phyloP scores from a whole-genome alignment of 2,888 invertebrate species.

The Lochmaea capreae region DNA sequence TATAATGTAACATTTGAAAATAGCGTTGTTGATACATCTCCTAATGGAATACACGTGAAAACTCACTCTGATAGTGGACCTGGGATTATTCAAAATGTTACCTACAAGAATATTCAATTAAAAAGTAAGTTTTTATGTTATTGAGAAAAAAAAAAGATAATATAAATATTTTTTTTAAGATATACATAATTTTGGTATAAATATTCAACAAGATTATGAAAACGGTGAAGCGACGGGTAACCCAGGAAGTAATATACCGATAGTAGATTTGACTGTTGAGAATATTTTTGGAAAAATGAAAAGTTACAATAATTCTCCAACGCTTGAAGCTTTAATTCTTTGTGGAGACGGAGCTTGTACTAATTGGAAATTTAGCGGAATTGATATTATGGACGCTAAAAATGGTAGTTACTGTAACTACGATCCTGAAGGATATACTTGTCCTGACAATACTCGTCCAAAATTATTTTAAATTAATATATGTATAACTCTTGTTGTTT shows the following conservation, averaged over 20 bases:
- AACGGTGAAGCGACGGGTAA: constrained; percentile 17
- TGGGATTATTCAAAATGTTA: constrained; percentile 34
- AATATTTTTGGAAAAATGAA: constrained; percentile 26
- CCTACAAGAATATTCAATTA: constrained; percentile 38
- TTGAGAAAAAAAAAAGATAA: too few relatives aligned
- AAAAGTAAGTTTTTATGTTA: constrained; percentile 23
- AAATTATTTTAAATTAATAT: background rate
- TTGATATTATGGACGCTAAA: constrained; percentile 32
- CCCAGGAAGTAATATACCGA: constrained; percentile 27
- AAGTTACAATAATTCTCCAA: constrained; percentile 24
- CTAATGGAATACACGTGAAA: constrained; percentile 42
- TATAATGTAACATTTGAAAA: constrained; percentile 34
- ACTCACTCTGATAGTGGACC: constrained; percentile 34
- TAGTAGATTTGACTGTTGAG: constrained; percentile 24
- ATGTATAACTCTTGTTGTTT: background rate
- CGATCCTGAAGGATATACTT: constrained; percentile 35
- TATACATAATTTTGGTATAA: constrained; percentile 27
- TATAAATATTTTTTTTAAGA: constrained; percentile 19
- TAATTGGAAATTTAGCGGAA: constrained; percentile 36
- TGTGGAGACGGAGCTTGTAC: constrained; percentile 28
- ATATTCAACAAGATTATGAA: constrained; percentile 31
- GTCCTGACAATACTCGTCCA: background rate
- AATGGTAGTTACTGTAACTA: constrained; percentile 39
- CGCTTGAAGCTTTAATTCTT: constrained; percentile 16
- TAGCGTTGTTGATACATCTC: constrained; percentile 27